These are phyloP conservation scores for Choloepus hoffmanni DNA, from an alignment of 2,113 vertebrate genomes.

Conservation along the genomic window DNA sequence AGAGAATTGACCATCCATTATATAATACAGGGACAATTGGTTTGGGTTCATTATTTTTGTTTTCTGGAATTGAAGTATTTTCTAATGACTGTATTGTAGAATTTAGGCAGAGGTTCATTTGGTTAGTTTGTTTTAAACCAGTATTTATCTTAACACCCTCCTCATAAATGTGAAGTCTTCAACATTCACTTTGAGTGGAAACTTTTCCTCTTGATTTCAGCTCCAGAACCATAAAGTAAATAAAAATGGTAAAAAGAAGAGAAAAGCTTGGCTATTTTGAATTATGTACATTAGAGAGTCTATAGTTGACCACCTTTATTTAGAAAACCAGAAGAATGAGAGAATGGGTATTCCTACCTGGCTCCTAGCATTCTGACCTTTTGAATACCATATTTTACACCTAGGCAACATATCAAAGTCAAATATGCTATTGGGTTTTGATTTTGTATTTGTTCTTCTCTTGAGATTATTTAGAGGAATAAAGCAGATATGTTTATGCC, in stretches of 20 bases:
- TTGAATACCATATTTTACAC: background rate
- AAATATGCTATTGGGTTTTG: background rate
- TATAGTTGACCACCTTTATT: background rate
- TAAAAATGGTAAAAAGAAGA: background rate
- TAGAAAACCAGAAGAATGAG: background rate
- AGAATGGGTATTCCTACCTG: background rate
- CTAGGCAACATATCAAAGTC: background rate
- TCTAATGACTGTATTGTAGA: background rate
- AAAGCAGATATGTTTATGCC: background rate
- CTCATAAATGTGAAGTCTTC: slow-evolving; percentile 12
- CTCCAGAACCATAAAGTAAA: background rate
- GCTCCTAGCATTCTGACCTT: background rate
- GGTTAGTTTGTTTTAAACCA: slow-evolving; percentile 2
- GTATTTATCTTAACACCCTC: background rate
- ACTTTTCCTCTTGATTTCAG: slow-evolving; percentile 7
- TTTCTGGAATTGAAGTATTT: slow-evolving; percentile 22
- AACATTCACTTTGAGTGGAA: slow-evolving; percentile 43
- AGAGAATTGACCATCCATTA: background rate
- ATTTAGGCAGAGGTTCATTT: slow-evolving; percentile 1
- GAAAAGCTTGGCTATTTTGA: background rate
- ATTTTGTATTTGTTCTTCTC: background rate
- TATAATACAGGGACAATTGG: background rate
- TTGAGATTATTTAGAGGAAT: background rate
- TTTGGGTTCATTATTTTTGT: slow-evolving; percentile 6
- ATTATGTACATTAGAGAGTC: background rate